Evolutionary conservation across 2,888 invertebrate species (phyloP), one percentile per base, ranked within the genome.

Genomic region (Epicampocera succincta): DNA sequence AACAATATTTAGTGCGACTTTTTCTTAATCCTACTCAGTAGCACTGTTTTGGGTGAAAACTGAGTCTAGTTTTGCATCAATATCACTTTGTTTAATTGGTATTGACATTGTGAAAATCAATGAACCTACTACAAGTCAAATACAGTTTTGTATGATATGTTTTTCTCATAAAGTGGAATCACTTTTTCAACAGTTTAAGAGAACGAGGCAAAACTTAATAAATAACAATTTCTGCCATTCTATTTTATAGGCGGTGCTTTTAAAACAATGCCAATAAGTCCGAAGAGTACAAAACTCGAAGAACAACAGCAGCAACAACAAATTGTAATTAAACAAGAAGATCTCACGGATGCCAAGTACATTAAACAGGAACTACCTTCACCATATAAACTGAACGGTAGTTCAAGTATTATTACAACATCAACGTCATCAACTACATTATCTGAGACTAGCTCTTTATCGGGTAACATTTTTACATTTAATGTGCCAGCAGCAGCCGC

Each of bases 231-330:
- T 33, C 40, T 46, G 11, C 17, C 21, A 12, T 33, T 44, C 12
- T 12, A 9, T 21, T 65, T 50, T 11, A 17, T 74, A 90, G 97
- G 97, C 61, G 97, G 97, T 19, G 97, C 98, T 48, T 98, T 98
- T 89, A 97, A 97, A 91, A 96, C 97, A 15, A 90, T 97, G 92
- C 96, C 95, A 3, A 91, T 92, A 56, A 93, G 93, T 84, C 93
- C 93, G 25, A 93, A 93, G 87, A 92, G 90, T 85, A 88, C 88
- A 83, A 90, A 89, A 85, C 68, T 86, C 17, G 90, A 90, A 77
- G 89, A 89, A 81, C 85, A 85, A 63, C 60, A 84, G 48, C 81
- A 81, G 15, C 52, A 73, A 29, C 84, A 83, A 83, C 82, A 82
- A 61, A 72, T 82, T 65, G 71, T 75, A 48, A 84, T 84, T 69